phyloP scores from a whole-genome alignment of 1,140 invertebrate genomes.

The Lycorma delicatula region DNA sequence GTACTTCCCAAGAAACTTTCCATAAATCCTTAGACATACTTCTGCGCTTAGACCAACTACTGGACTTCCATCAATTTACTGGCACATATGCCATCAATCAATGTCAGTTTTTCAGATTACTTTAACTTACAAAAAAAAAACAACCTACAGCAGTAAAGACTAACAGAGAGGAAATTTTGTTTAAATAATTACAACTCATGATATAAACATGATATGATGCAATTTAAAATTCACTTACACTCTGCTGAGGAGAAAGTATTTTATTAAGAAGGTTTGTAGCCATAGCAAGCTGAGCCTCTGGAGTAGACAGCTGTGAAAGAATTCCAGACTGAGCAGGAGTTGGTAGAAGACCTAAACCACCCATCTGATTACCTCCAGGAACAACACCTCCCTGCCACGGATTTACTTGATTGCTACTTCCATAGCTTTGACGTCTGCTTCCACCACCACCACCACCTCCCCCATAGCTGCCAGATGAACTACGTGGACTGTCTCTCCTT shows the following conservation, averaged over 20 bases:
- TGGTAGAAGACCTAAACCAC: conserved; percentile 37
- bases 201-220: no score
- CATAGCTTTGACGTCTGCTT: conserved; percentile 8
- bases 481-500: conserved; percentile 37
- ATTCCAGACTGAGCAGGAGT: conserved; percentile 38
- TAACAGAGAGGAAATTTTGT: no score
- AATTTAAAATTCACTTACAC: no score
- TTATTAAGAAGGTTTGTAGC: conserved; percentile 42
- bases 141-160: no score
- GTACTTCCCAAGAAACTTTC: no score
- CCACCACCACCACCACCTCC: conserved; percentile 26
- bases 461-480: conserved; percentile 23
- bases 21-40: no score
- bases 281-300: conserved; percentile 41
- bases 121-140: no score
- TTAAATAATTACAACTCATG: no score
- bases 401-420: conserved; percentile 35
- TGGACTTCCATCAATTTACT: no score
- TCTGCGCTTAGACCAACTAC: no score
- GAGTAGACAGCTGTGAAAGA: conserved; percentile 38
- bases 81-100: no score
- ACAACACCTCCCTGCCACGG: conserved; percentile 44
- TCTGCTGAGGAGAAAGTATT: conserved; percentile 40
- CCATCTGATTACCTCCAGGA: conserved; percentile 32
- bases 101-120: no score